These are phyloP conservation scores for Tenualosa ilisha DNA, from an alignment of 2,797 vertebrate genomes.

Conservation along the genomic window DNA sequence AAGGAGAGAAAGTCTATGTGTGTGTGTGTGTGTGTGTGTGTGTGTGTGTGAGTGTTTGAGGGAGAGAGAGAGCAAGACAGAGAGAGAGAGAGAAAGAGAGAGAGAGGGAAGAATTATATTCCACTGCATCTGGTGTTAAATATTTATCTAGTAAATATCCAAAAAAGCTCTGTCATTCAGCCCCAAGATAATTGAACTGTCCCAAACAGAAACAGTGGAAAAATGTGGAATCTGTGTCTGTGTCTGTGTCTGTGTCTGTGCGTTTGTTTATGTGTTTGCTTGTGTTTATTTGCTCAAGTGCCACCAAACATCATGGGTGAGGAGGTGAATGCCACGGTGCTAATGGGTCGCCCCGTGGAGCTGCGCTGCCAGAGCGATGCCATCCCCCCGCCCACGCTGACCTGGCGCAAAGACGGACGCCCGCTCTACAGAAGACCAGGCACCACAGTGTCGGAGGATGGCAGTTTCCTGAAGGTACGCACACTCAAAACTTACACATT, in stretches of 20 bases:
- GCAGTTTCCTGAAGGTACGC: conserved; percentile 81
- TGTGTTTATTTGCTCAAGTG: conserved; percentile 70
- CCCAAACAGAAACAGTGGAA: neutral
- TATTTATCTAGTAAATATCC: neutral
- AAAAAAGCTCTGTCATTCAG: neutral
- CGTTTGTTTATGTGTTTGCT: neutral
- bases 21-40: neutral
- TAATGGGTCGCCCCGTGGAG: conserved; percentile 78
- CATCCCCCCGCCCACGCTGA: conserved; percentile 82
- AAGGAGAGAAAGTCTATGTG: neutral
- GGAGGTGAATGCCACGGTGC: conserved; percentile 87
- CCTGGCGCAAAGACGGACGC: conserved; percentile 87
- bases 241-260: neutral
- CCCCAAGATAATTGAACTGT: neutral
- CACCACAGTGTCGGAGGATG: conserved; percentile 78
- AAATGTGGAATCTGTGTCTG: too few relatives aligned
- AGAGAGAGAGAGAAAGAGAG: neutral
- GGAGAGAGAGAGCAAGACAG: neutral
- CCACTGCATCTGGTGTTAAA: neutral
- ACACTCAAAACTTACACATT: neutral
- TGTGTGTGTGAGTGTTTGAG: neutral
- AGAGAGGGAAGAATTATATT: neutral
- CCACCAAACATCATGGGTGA: conserved; percentile 94
- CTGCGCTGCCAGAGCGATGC: conserved; percentile 87
- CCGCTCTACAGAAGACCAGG: conserved; percentile 84